Conservation (phyloP, 2,113 vertebrate genomes). For the Cephalopterus ornatus region DNA sequence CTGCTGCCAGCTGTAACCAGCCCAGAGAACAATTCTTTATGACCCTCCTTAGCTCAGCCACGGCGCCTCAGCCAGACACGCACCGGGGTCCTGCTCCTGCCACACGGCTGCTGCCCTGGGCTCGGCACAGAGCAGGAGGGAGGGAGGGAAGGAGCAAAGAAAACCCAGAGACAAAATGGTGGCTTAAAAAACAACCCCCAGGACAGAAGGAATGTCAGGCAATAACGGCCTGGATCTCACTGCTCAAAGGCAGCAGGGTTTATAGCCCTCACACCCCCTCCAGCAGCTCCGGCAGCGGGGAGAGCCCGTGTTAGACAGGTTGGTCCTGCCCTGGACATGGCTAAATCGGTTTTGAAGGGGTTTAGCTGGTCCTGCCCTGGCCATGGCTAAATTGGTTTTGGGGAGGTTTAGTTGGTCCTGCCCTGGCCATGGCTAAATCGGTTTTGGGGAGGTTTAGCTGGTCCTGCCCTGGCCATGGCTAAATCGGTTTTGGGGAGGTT, state of each 20-base stretch:
- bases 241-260: background rate
- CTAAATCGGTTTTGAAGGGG: background rate
- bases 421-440: background rate
- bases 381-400: background rate
- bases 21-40: background rate
- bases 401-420: background rate
- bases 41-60: background rate
- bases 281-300: background rate
- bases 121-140: background rate
- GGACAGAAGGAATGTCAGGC: background rate
- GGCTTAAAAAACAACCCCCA: background rate
- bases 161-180: background rate
- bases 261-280: background rate
- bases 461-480: background rate
- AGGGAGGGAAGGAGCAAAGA: background rate
- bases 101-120: background rate
- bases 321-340: background rate
- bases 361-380: background rate
- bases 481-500: background rate
- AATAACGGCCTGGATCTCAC: rapidly evolving
- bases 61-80: background rate
- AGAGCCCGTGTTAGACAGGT: background rate
- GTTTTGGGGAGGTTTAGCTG: background rate
- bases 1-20: background rate
- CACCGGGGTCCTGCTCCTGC: background rate